These are phyloP conservation scores for Plebejus melissa DNA, from an alignment of 2,888 invertebrate species.

Conservation along the genomic window DNA sequence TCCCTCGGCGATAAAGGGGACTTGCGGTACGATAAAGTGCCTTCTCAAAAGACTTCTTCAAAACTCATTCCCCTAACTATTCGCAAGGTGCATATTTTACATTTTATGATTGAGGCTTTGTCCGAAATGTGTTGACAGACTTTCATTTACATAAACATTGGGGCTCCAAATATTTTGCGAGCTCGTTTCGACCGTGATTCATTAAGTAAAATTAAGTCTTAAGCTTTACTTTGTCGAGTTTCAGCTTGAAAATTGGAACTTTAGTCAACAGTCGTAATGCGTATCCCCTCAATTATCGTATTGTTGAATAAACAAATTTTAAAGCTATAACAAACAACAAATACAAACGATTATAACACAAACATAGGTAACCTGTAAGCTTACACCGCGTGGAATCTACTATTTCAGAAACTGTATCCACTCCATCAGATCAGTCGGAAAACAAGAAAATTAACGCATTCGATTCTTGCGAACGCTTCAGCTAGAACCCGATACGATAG, in stretches of 20 bases:
- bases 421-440: conserved; percentile 41
- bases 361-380: conserved; percentile 29
- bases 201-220: background rate
- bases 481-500: conserved; percentile 57
- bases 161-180: conserved; percentile 10
- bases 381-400: conserved; percentile 30
- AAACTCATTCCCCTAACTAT: conserved; percentile 67
- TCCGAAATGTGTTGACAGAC: conserved; percentile 52
- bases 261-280: background rate
- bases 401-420: conserved; percentile 38
- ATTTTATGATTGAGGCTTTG: conserved; percentile 64
- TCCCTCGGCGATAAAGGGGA: conserved; percentile 55
- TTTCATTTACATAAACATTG: conserved; percentile 56
- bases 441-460: conserved; percentile 48
- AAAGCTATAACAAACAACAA: background rate
- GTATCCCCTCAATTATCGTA: background rate
- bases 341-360: conserved; percentile 5
- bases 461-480: conserved; percentile 51
- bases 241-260: background rate
- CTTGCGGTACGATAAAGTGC: conserved; percentile 71
- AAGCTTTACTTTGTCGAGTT: background rate
- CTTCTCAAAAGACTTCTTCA: conserved; percentile 63
- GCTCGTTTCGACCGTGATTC: conserved; percentile 27
- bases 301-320: background rate
- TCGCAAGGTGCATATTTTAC: conserved; percentile 72